phyloP scores from a whole-genome alignment of 2,113 vertebrate genomes.

The Mixornis gularis region DNA sequence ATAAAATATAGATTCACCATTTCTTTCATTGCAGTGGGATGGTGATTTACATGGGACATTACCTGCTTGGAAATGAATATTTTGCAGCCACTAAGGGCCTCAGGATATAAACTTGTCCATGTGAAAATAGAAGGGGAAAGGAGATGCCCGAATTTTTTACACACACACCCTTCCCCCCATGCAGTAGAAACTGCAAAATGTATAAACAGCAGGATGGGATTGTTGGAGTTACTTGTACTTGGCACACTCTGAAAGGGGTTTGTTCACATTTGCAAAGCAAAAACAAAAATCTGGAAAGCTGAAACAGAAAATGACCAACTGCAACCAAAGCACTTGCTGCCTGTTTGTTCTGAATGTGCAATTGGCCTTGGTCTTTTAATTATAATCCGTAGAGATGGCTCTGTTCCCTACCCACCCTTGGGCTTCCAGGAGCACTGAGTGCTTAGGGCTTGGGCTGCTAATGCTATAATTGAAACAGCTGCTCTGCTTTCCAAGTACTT shows the following conservation, averaged over 20 bases:
- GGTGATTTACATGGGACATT: conserved; percentile 15
- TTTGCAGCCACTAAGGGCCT: background rate
- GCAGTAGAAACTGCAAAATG: background rate
- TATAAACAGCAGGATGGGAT: background rate
- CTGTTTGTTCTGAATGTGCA: conserved; percentile 22
- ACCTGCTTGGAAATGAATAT: background rate
- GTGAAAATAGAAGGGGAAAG: background rate
- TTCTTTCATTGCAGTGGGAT: background rate
- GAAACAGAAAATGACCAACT: conserved; percentile 20
- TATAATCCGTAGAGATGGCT: conserved; percentile 9
- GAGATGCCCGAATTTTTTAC: background rate
- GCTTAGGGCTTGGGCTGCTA: background rate
- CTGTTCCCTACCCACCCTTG: background rate
- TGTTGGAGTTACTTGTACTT: conserved; percentile 3
- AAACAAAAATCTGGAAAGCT: conserved; percentile 17
- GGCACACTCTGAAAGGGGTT: background rate
- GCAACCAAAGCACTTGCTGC: background rate
- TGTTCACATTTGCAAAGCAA: conserved; percentile 29
- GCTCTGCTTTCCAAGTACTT: conserved; percentile 12
- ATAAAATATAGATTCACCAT: background rate
- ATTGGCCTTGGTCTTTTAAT: conserved; percentile 8
- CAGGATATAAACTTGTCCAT: background rate
- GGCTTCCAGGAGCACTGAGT: conserved; percentile 8
- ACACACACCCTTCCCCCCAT: accelerated
- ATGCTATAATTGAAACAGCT: conserved; percentile 1